phyloP scores from a whole-genome alignment of 1,140 invertebrate species.

The Penaeus chinensis region DNA sequence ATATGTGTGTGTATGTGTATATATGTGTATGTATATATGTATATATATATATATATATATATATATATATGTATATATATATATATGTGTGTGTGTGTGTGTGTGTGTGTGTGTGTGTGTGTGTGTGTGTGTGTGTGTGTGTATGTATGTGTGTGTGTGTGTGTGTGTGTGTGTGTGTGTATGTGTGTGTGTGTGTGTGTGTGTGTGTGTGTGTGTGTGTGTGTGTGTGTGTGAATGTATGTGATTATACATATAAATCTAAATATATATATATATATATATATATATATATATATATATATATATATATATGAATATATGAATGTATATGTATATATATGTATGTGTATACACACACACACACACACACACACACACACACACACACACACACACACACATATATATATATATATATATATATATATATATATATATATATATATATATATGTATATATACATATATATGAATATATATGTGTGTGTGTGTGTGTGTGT shows the following conservation, averaged over 20 bases:
- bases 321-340: too few species aligned
- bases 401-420: too few species aligned
- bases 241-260: neutral
- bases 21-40: conserved; percentile 18
- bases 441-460: too few species aligned
- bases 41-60: conserved; percentile 20
- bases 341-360: too few species aligned
- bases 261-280: too few species aligned
- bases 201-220: conserved; percentile 9
- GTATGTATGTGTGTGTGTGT: conserved; percentile 9
- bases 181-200: conserved; percentile 9
- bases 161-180: conserved; percentile 9
- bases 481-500: too few species aligned
- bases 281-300: too few species aligned
- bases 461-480: too few species aligned
- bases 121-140: conserved; percentile 9
- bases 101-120: conserved; percentile 7
- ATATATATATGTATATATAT: conserved; percentile 20
- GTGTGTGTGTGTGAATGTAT: neutral
- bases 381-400: too few species aligned
- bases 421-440: too few species aligned
- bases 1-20: conserved; percentile 10
- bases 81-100: conserved; percentile 21
- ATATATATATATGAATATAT: too few species aligned
- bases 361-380: too few species aligned